Conservation (phyloP, 1,140 invertebrate species). For the Philopotamus ludificatus region DNA sequence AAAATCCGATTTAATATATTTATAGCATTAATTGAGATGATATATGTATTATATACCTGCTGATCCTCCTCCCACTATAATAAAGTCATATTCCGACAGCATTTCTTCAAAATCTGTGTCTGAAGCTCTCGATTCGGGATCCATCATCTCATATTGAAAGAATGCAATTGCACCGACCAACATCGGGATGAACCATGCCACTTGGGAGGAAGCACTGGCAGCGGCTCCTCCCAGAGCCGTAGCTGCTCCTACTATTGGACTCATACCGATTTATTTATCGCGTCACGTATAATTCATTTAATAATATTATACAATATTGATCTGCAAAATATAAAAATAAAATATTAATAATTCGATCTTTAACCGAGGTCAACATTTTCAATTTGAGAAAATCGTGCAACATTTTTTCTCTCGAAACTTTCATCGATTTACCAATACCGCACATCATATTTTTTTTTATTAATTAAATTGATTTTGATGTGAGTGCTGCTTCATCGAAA, state of each 20-base stretch:
- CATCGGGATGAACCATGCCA: constrained; percentile 76
- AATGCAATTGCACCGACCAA: constrained; percentile 77
- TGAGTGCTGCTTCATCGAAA: too few relatives aligned
- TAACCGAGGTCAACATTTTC: too few relatives aligned
- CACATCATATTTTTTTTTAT: too few relatives aligned
- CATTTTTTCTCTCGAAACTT: too few relatives aligned
- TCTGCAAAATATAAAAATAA: neutral
- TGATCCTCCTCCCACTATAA: constrained; percentile 38
- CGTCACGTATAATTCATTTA: neutral
- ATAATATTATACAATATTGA: neutral
- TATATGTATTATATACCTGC: constrained; percentile 34
- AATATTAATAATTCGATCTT: too few relatives aligned
- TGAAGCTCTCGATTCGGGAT: constrained; percentile 72
- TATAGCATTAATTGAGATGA: neutral
- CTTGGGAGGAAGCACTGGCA: constrained; percentile 58
- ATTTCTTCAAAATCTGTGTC: constrained; percentile 65
- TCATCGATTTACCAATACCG: too few relatives aligned
- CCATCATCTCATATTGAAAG: constrained; percentile 76
- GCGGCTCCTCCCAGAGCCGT: constrained; percentile 59
- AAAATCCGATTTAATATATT: constrained; percentile 5
- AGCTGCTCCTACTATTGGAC: constrained; percentile 58
- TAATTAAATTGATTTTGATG: too few relatives aligned
- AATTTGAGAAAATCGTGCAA: too few relatives aligned
- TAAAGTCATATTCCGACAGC: constrained; percentile 53
- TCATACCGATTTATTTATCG: constrained; percentile 48